Percentiles rank a stretch among this genome's conserved stretches.
Evolutionary conservation across 2,113 vertebrate genomes (phyloP).

Genomic region (Dasyornis broadbenti): DNA sequence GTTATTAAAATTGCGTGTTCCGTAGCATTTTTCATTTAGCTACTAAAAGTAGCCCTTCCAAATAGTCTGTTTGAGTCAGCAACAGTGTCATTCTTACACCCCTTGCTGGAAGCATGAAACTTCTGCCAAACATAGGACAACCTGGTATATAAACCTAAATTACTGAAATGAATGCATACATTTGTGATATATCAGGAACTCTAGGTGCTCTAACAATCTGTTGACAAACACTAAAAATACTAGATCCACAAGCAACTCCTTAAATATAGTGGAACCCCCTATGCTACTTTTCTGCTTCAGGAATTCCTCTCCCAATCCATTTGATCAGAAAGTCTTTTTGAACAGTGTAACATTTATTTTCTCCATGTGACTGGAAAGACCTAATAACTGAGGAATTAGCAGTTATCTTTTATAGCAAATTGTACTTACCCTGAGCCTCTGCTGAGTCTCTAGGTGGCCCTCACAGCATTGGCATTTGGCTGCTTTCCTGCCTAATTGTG

Average conservation of each 20-base stretch:
- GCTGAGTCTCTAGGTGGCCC: slow-evolving; percentile 1
- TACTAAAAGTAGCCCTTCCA: slow-evolving; percentile 21
- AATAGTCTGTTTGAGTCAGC: neutral
- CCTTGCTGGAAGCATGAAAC: neutral
- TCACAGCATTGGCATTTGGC: neutral
- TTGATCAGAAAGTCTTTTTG: neutral
- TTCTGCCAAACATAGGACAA: neutral
- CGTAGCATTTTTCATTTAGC: neutral
- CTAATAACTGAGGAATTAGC: neutral
- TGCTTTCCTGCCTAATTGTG: slow-evolving; percentile 18
- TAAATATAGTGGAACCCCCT: neutral
- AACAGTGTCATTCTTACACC: neutral
- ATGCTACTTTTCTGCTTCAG: neutral
- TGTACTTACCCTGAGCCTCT: neutral
- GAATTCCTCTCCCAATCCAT: neutral
- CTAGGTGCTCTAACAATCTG: neutral
- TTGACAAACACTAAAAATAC: neutral
- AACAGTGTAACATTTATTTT: neutral
- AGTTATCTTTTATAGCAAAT: neutral
- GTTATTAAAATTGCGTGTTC: slow-evolving; percentile 7
- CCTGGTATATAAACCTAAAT: neutral
- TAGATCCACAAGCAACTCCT: neutral
- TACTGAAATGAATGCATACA: neutral
- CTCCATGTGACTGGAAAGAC: neutral
- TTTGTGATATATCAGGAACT: neutral